These are phyloP conservation scores for Pantherophis guttatus DNA, from an alignment of 2,113 vertebrate species.

Conservation along the genomic window DNA sequence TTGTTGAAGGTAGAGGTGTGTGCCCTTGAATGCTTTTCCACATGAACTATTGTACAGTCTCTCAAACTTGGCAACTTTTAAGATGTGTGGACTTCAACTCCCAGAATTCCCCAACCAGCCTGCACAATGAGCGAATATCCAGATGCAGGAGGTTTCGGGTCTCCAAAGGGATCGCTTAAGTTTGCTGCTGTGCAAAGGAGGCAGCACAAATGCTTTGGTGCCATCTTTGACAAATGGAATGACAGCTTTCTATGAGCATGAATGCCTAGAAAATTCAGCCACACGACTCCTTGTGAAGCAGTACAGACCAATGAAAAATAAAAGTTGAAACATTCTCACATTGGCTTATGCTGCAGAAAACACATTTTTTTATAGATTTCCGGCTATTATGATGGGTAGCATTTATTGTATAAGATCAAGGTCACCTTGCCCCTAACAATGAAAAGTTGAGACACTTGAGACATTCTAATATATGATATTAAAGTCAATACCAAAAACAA, in stretches of 20 bases:
- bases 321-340: neutral
- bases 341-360: neutral
- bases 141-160: neutral
- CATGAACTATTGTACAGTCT: neutral
- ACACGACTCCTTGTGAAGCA: neutral
- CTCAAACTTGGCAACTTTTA: neutral
- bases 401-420: neutral
- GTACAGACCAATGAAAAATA: accelerated
- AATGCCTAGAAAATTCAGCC: neutral
- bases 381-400: neutral
- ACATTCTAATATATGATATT: neutral
- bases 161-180: neutral
- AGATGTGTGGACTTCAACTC: neutral
- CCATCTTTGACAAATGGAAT: neutral
- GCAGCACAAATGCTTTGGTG: neutral
- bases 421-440: constrained; percentile 24
- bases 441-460: neutral
- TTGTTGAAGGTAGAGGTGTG: neutral
- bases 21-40: neutral
- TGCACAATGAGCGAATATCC: neutral
- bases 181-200: neutral
- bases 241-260: neutral
- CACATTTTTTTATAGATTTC: constrained; percentile 13
- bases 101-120: neutral
- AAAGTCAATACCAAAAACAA: neutral